Percentiles rank a stretch among this genome's conserved stretches.
phyloP scores from a whole-genome alignment of 2,113 vertebrate genomes.

The Oryzias javanicus region DNA sequence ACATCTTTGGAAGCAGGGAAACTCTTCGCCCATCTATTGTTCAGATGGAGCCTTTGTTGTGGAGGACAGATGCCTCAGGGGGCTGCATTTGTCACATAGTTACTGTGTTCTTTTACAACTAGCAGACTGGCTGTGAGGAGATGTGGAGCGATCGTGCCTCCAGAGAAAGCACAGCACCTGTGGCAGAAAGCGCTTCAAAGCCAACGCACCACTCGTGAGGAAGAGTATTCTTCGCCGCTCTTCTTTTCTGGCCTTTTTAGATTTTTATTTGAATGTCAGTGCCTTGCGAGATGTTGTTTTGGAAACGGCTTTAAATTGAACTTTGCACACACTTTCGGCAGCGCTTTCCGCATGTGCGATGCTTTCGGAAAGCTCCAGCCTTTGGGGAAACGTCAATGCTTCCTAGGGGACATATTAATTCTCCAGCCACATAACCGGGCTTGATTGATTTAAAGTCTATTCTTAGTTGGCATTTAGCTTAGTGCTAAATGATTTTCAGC shows the following conservation, averaged over 20 bases:
- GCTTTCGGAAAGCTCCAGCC: conserved; percentile 31
- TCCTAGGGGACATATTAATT: conserved; percentile 69
- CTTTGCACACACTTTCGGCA: not conserved
- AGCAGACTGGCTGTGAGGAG: conserved; percentile 27
- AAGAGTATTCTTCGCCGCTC: conserved; percentile 21
- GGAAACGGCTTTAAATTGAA: not conserved
- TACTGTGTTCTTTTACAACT: conserved; percentile 27
- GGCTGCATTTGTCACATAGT: conserved; percentile 34
- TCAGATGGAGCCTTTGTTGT: conserved; percentile 41
- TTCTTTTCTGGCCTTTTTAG: not conserved
- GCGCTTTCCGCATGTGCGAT: not conserved
- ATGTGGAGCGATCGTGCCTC: conserved; percentile 27
- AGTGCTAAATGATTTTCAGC: conserved; percentile 76
- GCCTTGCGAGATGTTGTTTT: conserved; percentile 9
- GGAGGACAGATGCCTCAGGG: conserved; percentile 11
- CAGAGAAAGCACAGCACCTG: conserved; percentile 32
- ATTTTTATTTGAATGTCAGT: conserved; percentile 12
- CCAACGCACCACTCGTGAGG: not conserved
- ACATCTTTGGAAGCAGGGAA: conserved; percentile 12
- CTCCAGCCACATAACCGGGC: conserved; percentile 57
- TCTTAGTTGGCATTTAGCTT: conserved; percentile 80
- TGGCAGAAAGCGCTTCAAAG: conserved; percentile 26
- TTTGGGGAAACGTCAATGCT: conserved; percentile 33
- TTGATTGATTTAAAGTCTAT: conserved; percentile 80
- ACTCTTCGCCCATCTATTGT: conserved; percentile 18